Evolutionary conservation across 2,797 vertebrate species (phyloP).

Genomic region (Poecilia velifera): DNA sequence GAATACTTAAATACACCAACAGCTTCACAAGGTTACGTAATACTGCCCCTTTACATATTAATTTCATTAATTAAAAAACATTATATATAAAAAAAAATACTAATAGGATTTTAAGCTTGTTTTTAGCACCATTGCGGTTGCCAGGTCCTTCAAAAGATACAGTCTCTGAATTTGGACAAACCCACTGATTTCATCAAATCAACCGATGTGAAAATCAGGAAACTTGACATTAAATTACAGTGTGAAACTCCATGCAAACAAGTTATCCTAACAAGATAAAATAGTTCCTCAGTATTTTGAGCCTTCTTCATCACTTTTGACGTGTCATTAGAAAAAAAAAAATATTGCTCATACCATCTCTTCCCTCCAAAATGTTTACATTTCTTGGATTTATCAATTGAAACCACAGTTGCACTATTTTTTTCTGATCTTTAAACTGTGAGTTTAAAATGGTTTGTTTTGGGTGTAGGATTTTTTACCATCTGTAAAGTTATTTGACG

Average conservation of each 20-base stretch:
- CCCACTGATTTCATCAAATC: too few relatives aligned
- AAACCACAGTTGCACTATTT: neutral
- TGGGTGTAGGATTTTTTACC: neutral
- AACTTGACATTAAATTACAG: neutral
- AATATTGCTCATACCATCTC: neutral
- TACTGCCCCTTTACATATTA: neutral
- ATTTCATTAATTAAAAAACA: neutral
- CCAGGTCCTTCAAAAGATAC: too few relatives aligned
- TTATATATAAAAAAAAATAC: neutral
- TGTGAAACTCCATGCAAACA: neutral
- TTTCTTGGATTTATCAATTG: neutral
- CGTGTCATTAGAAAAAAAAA: neutral
- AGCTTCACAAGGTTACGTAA: too few relatives aligned
- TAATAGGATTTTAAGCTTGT: neutral
- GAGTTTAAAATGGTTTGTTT: neutral
- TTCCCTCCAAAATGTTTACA: neutral
- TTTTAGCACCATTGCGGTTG: neutral
- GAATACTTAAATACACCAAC: too few relatives aligned
- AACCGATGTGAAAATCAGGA: neutral
- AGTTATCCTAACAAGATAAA: neutral
- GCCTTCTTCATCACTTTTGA: neutral
- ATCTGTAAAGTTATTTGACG: neutral
- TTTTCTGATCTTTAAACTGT: neutral
- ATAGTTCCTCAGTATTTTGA: neutral
- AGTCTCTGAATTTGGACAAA: too few relatives aligned